phyloP scores from a whole-genome alignment of 2,113 vertebrate species.

The Tachuris rubrigastra region DNA sequence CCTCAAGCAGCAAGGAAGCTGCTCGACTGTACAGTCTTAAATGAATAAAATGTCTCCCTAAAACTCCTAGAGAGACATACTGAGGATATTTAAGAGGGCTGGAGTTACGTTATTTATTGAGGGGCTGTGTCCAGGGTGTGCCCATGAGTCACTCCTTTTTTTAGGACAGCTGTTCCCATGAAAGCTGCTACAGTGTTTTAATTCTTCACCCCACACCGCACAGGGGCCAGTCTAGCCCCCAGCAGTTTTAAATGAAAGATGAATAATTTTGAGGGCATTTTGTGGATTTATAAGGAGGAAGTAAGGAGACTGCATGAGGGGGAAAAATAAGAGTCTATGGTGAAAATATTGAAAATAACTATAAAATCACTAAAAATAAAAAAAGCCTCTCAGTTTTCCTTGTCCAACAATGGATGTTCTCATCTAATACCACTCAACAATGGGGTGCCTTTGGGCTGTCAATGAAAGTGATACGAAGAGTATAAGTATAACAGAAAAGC shows the following conservation, averaged over 20 bases:
- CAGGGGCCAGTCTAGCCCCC: background rate
- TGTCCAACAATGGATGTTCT: background rate
- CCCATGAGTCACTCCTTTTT: background rate
- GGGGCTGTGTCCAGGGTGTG: background rate
- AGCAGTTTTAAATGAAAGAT: conserved; percentile 7
- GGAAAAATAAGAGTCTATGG: background rate
- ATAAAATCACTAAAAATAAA: background rate
- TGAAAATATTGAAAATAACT: background rate
- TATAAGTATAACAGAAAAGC: background rate
- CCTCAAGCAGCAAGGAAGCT: background rate
- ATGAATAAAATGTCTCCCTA: background rate
- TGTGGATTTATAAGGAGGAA: background rate
- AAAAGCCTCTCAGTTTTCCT: rapidly evolving
- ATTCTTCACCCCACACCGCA: background rate
- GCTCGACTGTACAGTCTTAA: background rate
- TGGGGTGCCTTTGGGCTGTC: background rate
- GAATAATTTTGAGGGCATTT: background rate
- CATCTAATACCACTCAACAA: background rate
- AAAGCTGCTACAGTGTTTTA: background rate
- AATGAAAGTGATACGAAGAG: background rate
- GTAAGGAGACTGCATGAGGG: background rate
- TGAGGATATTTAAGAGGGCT: background rate
- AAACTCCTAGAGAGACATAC: background rate
- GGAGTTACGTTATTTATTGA: background rate
- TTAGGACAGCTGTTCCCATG: conserved; percentile 1